Base-by-base conservation (phyloP, 35 echinoderm and acorn worm species). In the Lytechinus pictus region DNA sequence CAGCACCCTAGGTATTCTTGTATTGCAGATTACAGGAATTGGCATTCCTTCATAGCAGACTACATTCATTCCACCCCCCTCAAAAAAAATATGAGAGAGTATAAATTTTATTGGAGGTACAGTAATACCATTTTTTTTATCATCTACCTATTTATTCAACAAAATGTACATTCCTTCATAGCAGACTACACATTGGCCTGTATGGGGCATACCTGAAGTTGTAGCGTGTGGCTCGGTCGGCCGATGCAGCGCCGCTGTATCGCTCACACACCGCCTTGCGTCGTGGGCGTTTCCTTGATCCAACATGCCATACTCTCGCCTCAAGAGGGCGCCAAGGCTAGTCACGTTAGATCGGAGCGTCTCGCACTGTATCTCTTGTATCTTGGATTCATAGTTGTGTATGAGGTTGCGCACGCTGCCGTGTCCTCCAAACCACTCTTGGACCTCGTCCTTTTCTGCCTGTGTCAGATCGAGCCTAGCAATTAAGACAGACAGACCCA, bases 391-490 rank as follows among this genome's bases (percentile, higher is more conserved):
- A 57, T 55, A 93, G 19, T 57, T 54, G 28, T 57, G 8, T 9
- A 93, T 93, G 52, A 93, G 91, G 54, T 93, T 93, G 10, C 91
- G 91, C 9, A 93, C 91, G n/a, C 91, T 93, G 52, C 91, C 91
- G 52, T 93, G 91, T 2, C 91, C 52, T 19, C 91, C 91, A 93
- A 93, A 93, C 91, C 91, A 93, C 91, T 57, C n/a, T 54, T 93
- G 91, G 3, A 57, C 91, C 24, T 93, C 91, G 21, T 93, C 91
- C 16, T 57, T 57, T 29, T 93, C 91, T 12, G 28, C 91, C 11
- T 57, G 8, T 9, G 91, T 93, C 53, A 93, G 91, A 93, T 93
- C 91, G 10, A 93, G 28, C 33, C 33, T 44, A 44, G 33, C 33
- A 44, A 44, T 44, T 44, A 44, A 44, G 33, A 44, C 33, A 44